Conservation (phyloP, 2,888 invertebrate genomes). For the Mythimna impura region DNA sequence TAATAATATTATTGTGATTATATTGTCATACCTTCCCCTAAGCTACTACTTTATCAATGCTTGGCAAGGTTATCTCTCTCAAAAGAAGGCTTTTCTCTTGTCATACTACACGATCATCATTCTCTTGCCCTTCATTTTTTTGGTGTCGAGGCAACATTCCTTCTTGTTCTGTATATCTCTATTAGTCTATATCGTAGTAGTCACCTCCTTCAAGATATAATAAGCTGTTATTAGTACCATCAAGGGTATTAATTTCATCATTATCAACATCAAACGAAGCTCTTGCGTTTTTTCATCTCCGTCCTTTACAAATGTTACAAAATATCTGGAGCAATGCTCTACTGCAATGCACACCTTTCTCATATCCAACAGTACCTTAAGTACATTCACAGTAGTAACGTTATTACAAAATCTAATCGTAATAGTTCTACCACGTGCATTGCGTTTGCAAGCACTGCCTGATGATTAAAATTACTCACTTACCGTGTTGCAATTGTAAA, state of each 20-base stretch:
- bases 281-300: neutral
- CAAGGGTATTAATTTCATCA: neutral
- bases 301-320: conserved; percentile 9
- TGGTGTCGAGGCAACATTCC: neutral
- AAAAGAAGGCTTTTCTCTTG: neutral
- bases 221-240: neutral
- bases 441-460: conserved; percentile 21
- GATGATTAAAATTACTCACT: conserved; percentile 57
- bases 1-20: too few relatives aligned
- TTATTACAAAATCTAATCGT: conserved; percentile 52
- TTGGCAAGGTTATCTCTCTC: neutral
- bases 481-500: conserved; percentile 54
- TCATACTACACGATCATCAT: neutral
- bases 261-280: neutral
- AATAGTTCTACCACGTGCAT: conserved; percentile 48
- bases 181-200: neutral
- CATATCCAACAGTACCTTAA: conserved; percentile 12
- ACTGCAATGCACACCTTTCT: conserved; percentile 29
- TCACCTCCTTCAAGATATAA: neutral
- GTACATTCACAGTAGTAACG: conserved; percentile 38
- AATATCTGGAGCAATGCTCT: conserved; percentile 34
- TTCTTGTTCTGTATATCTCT: neutral
- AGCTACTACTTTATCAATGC: neutral
- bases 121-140: neutral
- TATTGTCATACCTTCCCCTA: neutral